These are phyloP conservation scores for Tinea semifulvella DNA, from an alignment of 2,888 invertebrate genomes.

Conservation along the genomic window DNA sequence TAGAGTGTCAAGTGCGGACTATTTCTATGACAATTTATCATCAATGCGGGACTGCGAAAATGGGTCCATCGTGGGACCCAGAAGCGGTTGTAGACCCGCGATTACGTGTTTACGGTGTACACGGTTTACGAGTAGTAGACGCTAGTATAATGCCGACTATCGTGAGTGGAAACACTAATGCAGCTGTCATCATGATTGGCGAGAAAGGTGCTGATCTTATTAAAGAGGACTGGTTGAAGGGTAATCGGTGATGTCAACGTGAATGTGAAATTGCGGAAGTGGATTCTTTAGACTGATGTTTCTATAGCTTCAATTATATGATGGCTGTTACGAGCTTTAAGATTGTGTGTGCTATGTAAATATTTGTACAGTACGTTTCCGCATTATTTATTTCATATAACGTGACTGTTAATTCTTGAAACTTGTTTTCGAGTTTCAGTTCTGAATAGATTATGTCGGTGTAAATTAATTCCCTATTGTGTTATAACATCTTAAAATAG, in stretches of 20 bases:
- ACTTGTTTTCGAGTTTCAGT: not conserved
- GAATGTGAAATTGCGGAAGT: constrained; percentile 6
- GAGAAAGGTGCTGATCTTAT: constrained; percentile 89
- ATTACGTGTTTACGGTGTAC: constrained; percentile 78
- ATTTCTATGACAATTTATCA: constrained; percentile 92
- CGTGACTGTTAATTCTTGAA: constrained; percentile 7
- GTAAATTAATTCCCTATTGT: not conserved
- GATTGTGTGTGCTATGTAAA: constrained; percentile 4
- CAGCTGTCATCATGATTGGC: constrained; percentile 91
- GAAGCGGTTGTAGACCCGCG: constrained; percentile 85
- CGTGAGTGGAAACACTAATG: constrained; percentile 89
- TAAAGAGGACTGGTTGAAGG: constrained; percentile 80
- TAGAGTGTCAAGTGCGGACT: constrained; percentile 87
- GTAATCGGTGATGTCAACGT: constrained; percentile 32
- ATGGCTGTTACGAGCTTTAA: not conserved
- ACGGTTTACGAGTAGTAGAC: constrained; percentile 83
- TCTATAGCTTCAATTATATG: constrained; percentile 5
- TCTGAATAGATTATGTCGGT: not conserved
- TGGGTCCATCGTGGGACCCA: constrained; percentile 83
- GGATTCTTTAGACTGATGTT: not conserved
- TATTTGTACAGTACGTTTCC: constrained; percentile 1
- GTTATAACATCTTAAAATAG: not conserved
- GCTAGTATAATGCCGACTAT: constrained; percentile 91
- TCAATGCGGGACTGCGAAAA: constrained; percentile 88
- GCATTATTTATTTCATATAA: constrained; percentile 2